Percentiles rank a stretch among this genome's conserved stretches.
phyloP scores from a whole-genome alignment of 2,797 vertebrate genomes.

The Trichosurus vulpecula region DNA sequence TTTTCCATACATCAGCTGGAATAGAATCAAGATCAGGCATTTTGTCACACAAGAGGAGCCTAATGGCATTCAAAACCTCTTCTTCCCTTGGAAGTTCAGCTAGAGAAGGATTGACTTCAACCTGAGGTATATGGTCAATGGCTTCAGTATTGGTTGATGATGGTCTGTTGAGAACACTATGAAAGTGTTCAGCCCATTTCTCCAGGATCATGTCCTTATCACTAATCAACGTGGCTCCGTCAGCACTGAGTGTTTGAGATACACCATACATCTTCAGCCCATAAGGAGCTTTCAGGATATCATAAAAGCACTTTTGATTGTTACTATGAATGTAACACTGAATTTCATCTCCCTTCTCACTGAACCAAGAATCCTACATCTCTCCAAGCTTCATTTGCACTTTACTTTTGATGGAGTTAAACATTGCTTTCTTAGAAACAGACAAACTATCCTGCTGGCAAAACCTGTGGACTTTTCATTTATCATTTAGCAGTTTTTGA shows the following conservation, averaged over 20 bases:
- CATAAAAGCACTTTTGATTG: not conserved
- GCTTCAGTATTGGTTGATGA: not conserved
- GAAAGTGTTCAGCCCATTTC: not conserved
- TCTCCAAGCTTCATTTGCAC: not conserved
- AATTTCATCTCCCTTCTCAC: not conserved
- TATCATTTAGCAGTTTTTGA: too few species aligned
- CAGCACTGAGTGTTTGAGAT: not conserved
- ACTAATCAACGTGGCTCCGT: not conserved
- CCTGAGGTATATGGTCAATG: not conserved
- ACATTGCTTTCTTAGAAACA: too few species aligned
- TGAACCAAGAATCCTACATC: not conserved
- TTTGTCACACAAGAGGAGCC: not conserved
- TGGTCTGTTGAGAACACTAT: not conserved
- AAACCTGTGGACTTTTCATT: not conserved
- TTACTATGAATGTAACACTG: not conserved
- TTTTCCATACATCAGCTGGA: too few species aligned
- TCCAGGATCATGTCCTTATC: not conserved
- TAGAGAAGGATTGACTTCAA: not conserved
- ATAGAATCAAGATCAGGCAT: too few species aligned
- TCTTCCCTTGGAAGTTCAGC: not conserved
- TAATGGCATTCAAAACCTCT: not conserved
- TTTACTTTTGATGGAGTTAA: not conserved
- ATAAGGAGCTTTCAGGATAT: too few species aligned
- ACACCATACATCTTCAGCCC: not conserved
- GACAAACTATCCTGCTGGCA: not conserved